phyloP scores from a whole-genome alignment of 2,888 invertebrate species.

The Tetragnatha montana region DNA sequence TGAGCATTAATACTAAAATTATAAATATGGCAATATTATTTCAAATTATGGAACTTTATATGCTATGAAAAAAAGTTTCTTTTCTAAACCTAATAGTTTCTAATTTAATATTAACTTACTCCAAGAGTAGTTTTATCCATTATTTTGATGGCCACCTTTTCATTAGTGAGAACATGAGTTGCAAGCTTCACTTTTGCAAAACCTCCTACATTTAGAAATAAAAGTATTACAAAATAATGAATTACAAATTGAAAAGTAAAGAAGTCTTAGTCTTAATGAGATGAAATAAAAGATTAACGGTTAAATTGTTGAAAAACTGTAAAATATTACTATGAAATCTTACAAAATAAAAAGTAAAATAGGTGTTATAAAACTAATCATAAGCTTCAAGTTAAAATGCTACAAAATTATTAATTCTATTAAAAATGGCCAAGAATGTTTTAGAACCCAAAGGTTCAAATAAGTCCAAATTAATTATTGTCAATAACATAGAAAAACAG shows the following conservation, averaged over 20 bases:
- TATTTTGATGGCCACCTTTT: constrained; percentile 88
- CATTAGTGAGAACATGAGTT: constrained; percentile 85
- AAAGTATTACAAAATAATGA: neutral
- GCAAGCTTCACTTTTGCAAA: constrained; percentile 89
- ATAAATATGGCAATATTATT: neutral
- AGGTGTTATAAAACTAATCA: too few relatives aligned
- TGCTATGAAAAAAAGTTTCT: neutral
- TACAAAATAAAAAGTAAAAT: too few relatives aligned
- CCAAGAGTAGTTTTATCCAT: constrained; percentile 86
- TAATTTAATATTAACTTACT: constrained; percentile 77
- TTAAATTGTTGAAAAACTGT: neutral
- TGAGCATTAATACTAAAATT: too few relatives aligned
- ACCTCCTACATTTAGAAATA: constrained; percentile 80
- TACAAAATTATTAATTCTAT: too few relatives aligned
- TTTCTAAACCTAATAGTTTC: neutral
- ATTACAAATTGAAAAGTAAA: neutral
- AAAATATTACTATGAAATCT: neutral
- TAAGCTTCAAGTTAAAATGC: too few relatives aligned
- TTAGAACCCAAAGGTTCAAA: too few relatives aligned
- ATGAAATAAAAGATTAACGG: neutral
- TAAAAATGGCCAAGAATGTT: too few relatives aligned
- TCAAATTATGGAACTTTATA: neutral
- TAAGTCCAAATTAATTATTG: too few relatives aligned
- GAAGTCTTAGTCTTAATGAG: neutral
- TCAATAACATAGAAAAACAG: too few relatives aligned